Evolutionary conservation across 1,140 invertebrate genomes (phyloP), one percentile per base, ranked within the genome.

Genomic region (Galendromus occidentalis): DNA sequence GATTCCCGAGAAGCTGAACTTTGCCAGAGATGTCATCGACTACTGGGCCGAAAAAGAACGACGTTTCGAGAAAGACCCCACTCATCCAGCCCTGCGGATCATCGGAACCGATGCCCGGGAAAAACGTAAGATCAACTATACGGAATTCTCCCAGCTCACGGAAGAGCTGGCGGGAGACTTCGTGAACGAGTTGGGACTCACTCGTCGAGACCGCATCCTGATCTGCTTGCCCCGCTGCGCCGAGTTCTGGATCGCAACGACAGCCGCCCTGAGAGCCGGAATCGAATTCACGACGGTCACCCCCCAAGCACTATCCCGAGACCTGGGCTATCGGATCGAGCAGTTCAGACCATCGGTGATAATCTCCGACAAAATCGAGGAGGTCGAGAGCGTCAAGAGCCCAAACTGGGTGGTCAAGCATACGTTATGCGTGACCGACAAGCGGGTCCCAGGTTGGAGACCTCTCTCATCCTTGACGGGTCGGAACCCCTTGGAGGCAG

Each of bases 11-110:
- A 71, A 74, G 44, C 77, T 73, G 65, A 78, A 78, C 66, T 78
- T 78, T 71, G 72, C 73, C 45, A 59, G 67, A 55, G 75, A 78
- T 72, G 71, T 76, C 7, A 70, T 78, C 66, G 75, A 77, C 68
- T 65, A 69, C 18, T 76, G 74, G 74, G 74, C 76, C 22, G 51
- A n/a, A 2, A 59, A 59, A 33, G 51, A 59, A 68, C 69, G 33
- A 12, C 25, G 33, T 29, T 29, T 29, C 2, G 51, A 59, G 51
- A 25, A 33, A 2, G 14, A 17, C 33, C 25, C 25, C 51, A 29
- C 51, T 1, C 64, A 51, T 67, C 29, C 41, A 42, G 28, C 14
- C 42, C 47, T 41, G 65, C 45, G 5, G 47, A 51, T 9, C 59
- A 67, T 42, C 66, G 66, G 59, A 67, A 42, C 64, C 51, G 64